phyloP scores from a whole-genome alignment of 1,140 invertebrate species.

The Amphibalanus amphitrite region DNA sequence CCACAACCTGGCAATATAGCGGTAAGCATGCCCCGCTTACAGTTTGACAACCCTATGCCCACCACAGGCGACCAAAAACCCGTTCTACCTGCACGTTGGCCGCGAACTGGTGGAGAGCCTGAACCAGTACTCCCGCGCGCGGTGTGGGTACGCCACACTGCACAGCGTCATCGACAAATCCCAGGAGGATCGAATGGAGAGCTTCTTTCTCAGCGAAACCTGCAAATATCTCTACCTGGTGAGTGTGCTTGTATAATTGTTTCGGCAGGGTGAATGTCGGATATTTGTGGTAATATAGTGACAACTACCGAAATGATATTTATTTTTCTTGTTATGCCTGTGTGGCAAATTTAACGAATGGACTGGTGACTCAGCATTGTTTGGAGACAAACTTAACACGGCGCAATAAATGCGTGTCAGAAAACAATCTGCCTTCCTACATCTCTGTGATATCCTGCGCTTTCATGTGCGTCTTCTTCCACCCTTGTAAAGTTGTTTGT shows the following conservation, averaged over 20 bases:
- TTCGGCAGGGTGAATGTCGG: too few species aligned
- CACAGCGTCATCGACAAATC: slow-evolving; percentile 75
- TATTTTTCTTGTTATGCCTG: too few species aligned
- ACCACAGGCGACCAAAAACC: slow-evolving; percentile 43
- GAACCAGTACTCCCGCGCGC: slow-evolving; percentile 37
- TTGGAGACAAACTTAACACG: neutral
- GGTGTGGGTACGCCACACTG: slow-evolving; percentile 50
- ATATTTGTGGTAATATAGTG: too few species aligned
- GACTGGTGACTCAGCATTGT: neutral
- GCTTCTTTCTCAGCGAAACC: slow-evolving; percentile 95
- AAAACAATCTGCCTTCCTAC: too few species aligned
- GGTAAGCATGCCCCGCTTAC: too few species aligned
- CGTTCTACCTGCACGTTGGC: slow-evolving; percentile 52
- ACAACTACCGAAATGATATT: too few species aligned
- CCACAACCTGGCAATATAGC: too few species aligned
- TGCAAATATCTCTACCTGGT: slow-evolving; percentile 89
- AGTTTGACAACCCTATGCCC: too few species aligned
- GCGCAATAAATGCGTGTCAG: neutral
- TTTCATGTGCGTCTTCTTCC: slow-evolving; percentile 3
- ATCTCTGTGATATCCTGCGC: too few species aligned
- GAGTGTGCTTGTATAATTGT: too few species aligned
- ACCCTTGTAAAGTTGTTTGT: slow-evolving; percentile 6
- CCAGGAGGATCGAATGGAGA: slow-evolving; percentile 91
- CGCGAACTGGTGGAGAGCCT: slow-evolving; percentile 41
- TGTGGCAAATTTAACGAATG: neutral